Evolutionary conservation across 1,140 invertebrate species (phyloP), one percentile per base, ranked within the genome.

Genomic region (Antheraea mylitta): DNA sequence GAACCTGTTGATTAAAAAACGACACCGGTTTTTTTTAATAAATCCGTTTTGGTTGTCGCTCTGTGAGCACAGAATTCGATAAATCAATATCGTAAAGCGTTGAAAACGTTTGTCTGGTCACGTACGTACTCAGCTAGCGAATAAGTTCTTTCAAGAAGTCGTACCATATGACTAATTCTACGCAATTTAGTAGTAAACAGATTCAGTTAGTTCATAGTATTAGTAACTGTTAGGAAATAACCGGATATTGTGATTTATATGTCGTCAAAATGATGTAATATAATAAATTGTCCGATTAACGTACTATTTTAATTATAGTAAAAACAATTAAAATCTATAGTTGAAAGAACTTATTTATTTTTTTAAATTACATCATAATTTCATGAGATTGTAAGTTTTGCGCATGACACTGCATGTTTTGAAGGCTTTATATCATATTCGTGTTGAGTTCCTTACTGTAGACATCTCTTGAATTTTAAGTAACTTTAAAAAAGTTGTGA

Each of bases 91-190:
- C 36, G 61, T 30, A 63, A 63, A 37, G 30, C 37, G 9, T 63
- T 37, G 67, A 66, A 36, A 30, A 72, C 71, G 67, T 60, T 68
- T 59, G 62, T 30, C 42, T 53, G 58, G 68, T 73, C 71, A 73
- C 71, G 64, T 65, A 65, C 30, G 30, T 37, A 36, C 36, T 9
- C 16, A 6, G 48, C 64, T 45, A 10, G 45, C 45, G 16, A 53
- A 53, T 13, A 53, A 16, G 11, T 53, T 13, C 16, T n/a, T 53
- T 16, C 16, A 53, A 53, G 8, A 19, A 45, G 19, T 19, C 19
- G 11, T 65, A 65, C 30, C 9, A 11, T 45, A 18, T 68, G 70
- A 67, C 66, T 45, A 70, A 66, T 70, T 36, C 30, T 53, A 19
- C 4, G 19, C 38, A 16, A 16, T 53, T 53, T n/a, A 6, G 11